These are phyloP conservation scores for Boleophthalmus pectinirostris DNA, from an alignment of 2,113 vertebrate genomes.

Conservation along the genomic window DNA sequence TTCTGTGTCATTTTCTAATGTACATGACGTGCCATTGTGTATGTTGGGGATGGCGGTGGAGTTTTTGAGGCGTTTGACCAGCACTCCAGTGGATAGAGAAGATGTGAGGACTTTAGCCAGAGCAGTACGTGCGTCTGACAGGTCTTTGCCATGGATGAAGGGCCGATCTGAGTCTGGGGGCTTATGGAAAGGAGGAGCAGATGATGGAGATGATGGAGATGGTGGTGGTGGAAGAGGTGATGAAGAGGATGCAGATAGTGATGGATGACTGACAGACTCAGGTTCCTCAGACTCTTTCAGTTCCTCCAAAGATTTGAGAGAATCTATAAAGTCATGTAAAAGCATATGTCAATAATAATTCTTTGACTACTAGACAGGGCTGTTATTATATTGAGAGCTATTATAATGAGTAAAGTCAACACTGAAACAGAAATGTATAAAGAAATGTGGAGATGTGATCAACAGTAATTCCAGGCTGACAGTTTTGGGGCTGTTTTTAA, in stretches of 20 bases:
- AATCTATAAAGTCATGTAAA: conserved; percentile 1
- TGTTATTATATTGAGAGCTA: too few species aligned
- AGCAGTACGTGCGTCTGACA: conserved; percentile 40
- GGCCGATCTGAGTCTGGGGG: conserved; percentile 16
- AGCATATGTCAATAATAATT: not conserved
- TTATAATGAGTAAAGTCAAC: too few species aligned
- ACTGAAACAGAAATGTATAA: not conserved
- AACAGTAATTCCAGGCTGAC: too few species aligned
- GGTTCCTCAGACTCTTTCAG: conserved; percentile 29
- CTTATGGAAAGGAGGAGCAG: conserved; percentile 10
- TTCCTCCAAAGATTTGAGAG: conserved; percentile 25
- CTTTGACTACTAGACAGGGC: not conserved
- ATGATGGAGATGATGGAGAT: conserved; percentile 16
- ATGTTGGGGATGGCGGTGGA: conserved; percentile 30
- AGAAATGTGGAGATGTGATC: not conserved
- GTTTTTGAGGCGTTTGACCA: conserved; percentile 40
- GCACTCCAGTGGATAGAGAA: conserved; percentile 38
- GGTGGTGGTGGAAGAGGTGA: conserved; percentile 13
- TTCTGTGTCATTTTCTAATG: not conserved
- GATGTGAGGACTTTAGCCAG: conserved; percentile 63
- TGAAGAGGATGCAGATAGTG: not conserved
- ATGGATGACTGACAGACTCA: not conserved
- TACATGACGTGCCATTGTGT: not conserved
- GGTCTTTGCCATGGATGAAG: conserved; percentile 25
- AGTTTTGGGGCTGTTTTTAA: too few species aligned